Evolutionary conservation across 2,113 vertebrate species (phyloP), one percentile per base, ranked within the genome.

Genomic region (Lagopus muta): DNA sequence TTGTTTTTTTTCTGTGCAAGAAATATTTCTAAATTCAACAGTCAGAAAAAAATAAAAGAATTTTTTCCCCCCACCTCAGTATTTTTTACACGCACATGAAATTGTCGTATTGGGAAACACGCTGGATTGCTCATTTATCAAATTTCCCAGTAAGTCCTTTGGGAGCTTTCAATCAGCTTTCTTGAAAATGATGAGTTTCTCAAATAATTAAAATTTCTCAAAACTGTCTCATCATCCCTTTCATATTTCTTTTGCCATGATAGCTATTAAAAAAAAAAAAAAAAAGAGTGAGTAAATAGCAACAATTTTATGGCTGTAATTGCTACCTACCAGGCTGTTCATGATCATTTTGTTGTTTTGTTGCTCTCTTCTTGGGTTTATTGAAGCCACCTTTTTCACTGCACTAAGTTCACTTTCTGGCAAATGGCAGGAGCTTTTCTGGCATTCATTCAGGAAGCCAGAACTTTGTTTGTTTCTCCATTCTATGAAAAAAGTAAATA

Each of bases 321-420:
- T 95, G 91, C 91, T 92, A 85, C 83, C 75, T 94, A 95, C 92
- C 67, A 92, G 71, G 64, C 90, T 87, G 74, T 85, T 95, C 74
- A 62, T 95, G 89, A 94, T 91, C 65, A 73, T 89, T 92, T 87
- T 66, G 71, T 79, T 90, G 83, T 54, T 96, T 95, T 94, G 94
- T 88, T 93, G 58, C 73, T 94, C 78, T 40, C 45, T 96, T 85
- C 55, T 88, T 71, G 42, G 20, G 55, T 21, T 94, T 93, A 93
- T 88, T 96, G 86, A 93, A 94, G 92, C 84, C 91, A 89, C 90
- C 77, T 90, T 94, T 85, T 76, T 40, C 69, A 38, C 78, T 75
- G 66, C 66, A 93, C 6, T 66, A 94, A 92, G 62, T 86, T 96
- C 47, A 27, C 82, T 94, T 94, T 92, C 88, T 96, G 90, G 88